A percentile compares a stretch with the other conserved stretches of the same genome.
Evolutionary conservation across 2,888 invertebrate species (phyloP).

Genomic region (Resseliella maxima): DNA sequence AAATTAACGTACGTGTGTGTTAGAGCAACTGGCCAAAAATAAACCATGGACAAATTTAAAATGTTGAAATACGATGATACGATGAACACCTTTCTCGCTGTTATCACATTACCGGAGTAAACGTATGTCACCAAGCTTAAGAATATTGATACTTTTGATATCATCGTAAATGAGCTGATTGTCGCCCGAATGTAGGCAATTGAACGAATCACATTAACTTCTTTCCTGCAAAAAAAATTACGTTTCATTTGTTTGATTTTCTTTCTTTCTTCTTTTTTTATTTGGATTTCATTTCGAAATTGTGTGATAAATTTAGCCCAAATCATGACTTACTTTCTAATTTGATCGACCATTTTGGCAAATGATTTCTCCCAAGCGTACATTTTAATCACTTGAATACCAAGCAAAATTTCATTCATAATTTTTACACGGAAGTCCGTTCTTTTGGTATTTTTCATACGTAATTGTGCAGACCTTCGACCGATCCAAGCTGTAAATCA

Average conservation of each 20-base stretch:
- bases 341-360: slow-evolving; percentile 76
- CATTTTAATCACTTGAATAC: slow-evolving; percentile 89
- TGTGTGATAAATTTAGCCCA: no score
- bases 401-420: slow-evolving; percentile 89
- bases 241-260: neutral
- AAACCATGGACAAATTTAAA: slow-evolving; percentile 80
- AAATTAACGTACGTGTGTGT: slow-evolving; percentile 65
- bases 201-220: slow-evolving; percentile 75
- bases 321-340: slow-evolving; percentile 69
- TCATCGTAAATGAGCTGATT: slow-evolving; percentile 78
- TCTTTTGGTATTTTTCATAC: slow-evolving; percentile 78
- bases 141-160: slow-evolving; percentile 83
- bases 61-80: slow-evolving; percentile 85
- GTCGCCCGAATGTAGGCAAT: slow-evolving; percentile 77
- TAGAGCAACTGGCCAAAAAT: slow-evolving; percentile 83
- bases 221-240: slow-evolving; percentile 69
- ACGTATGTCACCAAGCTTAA: slow-evolving; percentile 79
- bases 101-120: slow-evolving; percentile 67
- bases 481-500: slow-evolving; percentile 78
- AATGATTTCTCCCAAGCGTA: slow-evolving; percentile 89
- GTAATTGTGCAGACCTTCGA: slow-evolving; percentile 74
- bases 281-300: no score
- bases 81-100: slow-evolving; percentile 77
- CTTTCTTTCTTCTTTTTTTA: no score
- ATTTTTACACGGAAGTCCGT: slow-evolving; percentile 87